These are phyloP conservation scores for Leucosticte australis DNA, from an alignment of 2,113 vertebrate species.

Conservation along the genomic window DNA sequence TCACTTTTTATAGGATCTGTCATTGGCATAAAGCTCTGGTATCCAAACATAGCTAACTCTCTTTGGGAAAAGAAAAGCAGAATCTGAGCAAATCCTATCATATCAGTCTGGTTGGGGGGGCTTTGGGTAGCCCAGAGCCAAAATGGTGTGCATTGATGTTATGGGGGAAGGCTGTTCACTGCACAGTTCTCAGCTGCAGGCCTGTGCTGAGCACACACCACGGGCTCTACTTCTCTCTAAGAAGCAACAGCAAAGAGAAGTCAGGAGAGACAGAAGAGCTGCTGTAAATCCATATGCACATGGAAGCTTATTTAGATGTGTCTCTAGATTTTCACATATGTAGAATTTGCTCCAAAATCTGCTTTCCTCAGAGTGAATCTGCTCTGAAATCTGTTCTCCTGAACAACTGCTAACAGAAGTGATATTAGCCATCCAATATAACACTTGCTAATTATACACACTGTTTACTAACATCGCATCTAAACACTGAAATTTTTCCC, in stretches of 20 bases:
- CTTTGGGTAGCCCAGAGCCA: neutral
- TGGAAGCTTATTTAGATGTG: neutral
- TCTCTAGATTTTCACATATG: slow-evolving; percentile 5
- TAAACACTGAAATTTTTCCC: neutral
- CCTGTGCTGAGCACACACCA: neutral
- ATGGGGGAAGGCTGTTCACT: neutral
- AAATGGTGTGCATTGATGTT: neutral
- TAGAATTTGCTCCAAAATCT: slow-evolving; percentile 41
- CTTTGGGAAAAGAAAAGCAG: neutral
- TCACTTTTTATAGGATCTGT: neutral
- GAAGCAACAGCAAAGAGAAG: neutral
- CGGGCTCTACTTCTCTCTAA: neutral
- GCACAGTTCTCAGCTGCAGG: neutral
- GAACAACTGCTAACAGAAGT: slow-evolving; percentile 41
- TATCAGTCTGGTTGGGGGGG: neutral
- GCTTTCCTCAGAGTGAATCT: slow-evolving; percentile 3
- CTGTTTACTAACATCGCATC: neutral
- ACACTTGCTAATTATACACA: slow-evolving; percentile 34
- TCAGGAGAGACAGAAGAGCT: neutral
- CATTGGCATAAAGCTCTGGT: neutral
- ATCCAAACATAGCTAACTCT: neutral
- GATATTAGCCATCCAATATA: slow-evolving; percentile 20
- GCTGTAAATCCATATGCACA: neutral
- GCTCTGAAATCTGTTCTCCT: slow-evolving; percentile 47
- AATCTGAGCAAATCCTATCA: rapidly evolving